phyloP scores from a whole-genome alignment of 2,888 invertebrate species.

The Ornithoptera alexandrae region DNA sequence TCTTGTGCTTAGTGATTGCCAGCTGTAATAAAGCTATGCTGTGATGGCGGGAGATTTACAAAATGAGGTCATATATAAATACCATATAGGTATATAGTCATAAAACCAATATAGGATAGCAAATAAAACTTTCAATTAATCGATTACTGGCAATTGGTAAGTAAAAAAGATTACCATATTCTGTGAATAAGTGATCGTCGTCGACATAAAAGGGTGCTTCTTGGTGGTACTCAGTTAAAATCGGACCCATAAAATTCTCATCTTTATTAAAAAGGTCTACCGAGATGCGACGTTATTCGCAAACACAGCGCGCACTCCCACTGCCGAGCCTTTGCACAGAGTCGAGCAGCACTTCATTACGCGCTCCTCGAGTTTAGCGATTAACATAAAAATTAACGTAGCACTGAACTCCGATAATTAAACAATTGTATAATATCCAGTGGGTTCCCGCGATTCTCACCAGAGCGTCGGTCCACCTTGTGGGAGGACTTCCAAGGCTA shows the following conservation, averaged over 20 bases:
- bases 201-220: no score
- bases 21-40: no score
- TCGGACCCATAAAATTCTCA: constrained; percentile 5
- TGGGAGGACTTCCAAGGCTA: not conserved
- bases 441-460: not conserved
- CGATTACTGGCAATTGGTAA: no score
- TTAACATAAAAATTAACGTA: constrained; percentile 8
- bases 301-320: constrained; percentile 15
- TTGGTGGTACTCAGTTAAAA: not conserved
- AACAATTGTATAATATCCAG: no score
- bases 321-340: constrained; percentile 9
- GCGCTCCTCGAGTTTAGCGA: constrained; percentile 16
- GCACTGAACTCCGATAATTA: not conserved
- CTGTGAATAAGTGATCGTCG: no score
- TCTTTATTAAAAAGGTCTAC: constrained; percentile 8
- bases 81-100: not conserved
- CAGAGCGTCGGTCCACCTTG: not conserved
- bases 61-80: not conserved
- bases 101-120: no score
- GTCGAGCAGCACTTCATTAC: constrained; percentile 24
- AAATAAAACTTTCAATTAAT: no score
- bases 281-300: constrained; percentile 5
- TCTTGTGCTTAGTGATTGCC: no score
- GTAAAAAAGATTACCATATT: no score
- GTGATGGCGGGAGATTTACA: no score